These are phyloP conservation scores for Agriopis marginaria DNA, from an alignment of 2,888 invertebrate species.

Conservation along the genomic window DNA sequence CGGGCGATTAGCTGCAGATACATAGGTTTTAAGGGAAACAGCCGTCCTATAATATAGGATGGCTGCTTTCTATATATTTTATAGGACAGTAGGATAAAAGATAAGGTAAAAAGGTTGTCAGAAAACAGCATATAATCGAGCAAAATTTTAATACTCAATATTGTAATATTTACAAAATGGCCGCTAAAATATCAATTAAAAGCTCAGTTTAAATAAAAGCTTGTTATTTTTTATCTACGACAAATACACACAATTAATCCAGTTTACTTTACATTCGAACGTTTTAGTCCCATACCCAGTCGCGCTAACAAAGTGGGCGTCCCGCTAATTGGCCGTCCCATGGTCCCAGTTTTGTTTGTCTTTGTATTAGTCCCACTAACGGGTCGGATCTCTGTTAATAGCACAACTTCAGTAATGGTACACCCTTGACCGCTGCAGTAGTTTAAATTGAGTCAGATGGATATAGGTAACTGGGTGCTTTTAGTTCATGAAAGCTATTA, in stretches of 20 bases:
- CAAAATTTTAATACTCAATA: too few relatives aligned
- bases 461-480: neutral
- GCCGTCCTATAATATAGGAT: too few relatives aligned
- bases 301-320: conserved; percentile 15
- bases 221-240: neutral
- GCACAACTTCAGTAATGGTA: conserved; percentile 29
- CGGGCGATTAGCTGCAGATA: too few relatives aligned
- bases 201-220: too few relatives aligned
- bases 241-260: neutral
- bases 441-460: conserved; percentile 11
- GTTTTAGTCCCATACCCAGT: neutral
- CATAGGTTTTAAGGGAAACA: too few relatives aligned
- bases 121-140: too few relatives aligned
- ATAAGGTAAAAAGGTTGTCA: too few relatives aligned
- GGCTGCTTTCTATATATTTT: too few relatives aligned
- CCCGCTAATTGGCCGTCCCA: conserved; percentile 39
- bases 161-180: too few relatives aligned
- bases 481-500: neutral
- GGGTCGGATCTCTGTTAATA: conserved; percentile 33
- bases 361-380: conserved; percentile 34
- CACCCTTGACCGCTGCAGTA: conserved; percentile 28
- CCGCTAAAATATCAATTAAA: too few relatives aligned
- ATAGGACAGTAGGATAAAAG: too few relatives aligned
- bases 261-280: neutral
- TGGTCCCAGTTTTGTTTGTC: conserved; percentile 36